phyloP scores from a whole-genome alignment of 2,888 invertebrate genomes.

The Chydorus sphaericus region DNA sequence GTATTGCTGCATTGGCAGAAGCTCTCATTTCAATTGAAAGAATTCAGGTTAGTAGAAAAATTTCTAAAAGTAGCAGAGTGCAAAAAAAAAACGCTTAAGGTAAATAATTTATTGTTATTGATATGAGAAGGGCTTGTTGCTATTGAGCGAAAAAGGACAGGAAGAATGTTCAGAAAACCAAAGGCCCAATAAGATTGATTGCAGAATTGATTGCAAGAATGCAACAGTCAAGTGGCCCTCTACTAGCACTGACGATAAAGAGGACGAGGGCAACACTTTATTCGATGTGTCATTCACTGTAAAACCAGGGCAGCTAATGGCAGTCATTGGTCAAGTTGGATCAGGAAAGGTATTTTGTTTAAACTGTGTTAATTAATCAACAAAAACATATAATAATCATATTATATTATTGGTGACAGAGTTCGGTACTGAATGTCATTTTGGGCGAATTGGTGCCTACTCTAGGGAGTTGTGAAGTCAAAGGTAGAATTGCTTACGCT shows the following conservation, averaged over 20 bases:
- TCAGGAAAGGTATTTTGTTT: conserved; percentile 47
- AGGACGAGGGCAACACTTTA: conserved; percentile 3
- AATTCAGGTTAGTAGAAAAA: conserved; percentile 33
- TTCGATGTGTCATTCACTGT: conserved; percentile 4
- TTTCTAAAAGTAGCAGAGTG: not conserved
- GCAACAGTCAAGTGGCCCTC: conserved; percentile 12
- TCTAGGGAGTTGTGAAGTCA: conserved; percentile 27
- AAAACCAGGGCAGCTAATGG: conserved; percentile 32
- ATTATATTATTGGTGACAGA: conserved; percentile 11
- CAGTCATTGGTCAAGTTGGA: conserved; percentile 60
- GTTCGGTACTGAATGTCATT: conserved; percentile 25
- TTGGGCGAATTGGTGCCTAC: conserved; percentile 33
- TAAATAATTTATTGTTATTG: no score
- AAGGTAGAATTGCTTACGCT: conserved; percentile 31
- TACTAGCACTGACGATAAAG: no score
- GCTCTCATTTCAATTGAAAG: conserved; percentile 53
- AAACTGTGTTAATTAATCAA: not conserved
- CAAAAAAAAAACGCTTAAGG: no score
- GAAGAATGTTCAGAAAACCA: no score
- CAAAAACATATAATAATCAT: not conserved
- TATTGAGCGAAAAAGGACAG: conserved; percentile 5
- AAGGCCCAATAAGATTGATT: no score
- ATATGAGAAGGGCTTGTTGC: conserved; percentile 23
- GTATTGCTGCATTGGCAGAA: conserved; percentile 66
- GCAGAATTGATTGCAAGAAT: not conserved